phyloP scores from a whole-genome alignment of 2,113 vertebrate species.

The Pomatostomus ruficeps region DNA sequence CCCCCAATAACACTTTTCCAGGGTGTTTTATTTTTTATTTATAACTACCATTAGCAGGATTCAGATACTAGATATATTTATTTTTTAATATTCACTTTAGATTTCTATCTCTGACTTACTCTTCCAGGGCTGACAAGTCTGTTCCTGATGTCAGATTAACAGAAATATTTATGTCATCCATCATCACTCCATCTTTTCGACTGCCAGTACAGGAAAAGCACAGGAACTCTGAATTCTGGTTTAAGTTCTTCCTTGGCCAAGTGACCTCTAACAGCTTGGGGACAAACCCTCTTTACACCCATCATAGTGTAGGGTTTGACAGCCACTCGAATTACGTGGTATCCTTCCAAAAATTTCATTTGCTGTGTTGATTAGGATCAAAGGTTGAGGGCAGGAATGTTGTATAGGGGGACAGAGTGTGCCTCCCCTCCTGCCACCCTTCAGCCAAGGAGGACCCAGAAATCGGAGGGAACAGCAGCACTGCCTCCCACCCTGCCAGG shows the following conservation, averaged over 20 bases:
- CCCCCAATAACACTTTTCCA: background rate
- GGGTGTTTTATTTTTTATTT: background rate
- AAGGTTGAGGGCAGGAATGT: background rate
- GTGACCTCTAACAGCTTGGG: background rate
- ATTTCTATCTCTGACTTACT: background rate
- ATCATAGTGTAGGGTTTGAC: background rate
- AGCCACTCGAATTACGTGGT: background rate
- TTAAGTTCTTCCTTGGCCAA: background rate
- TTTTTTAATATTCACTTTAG: background rate
- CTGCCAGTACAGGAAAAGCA: background rate
- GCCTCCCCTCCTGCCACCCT: background rate
- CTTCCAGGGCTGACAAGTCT: background rate
- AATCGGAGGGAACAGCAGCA: background rate
- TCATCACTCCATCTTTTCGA: background rate
- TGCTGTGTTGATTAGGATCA: background rate
- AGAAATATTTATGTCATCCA: background rate
- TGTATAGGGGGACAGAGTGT: background rate
- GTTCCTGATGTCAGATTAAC: background rate
- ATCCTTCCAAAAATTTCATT: background rate
- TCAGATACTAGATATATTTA: background rate
- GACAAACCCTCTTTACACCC: background rate
- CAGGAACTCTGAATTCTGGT: background rate
- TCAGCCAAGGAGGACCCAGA: background rate
- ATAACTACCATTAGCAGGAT: background rate
- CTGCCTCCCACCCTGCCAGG: background rate